phyloP scores from a whole-genome alignment of 2,113 vertebrate species.

The Gallinago jamesoni region DNA sequence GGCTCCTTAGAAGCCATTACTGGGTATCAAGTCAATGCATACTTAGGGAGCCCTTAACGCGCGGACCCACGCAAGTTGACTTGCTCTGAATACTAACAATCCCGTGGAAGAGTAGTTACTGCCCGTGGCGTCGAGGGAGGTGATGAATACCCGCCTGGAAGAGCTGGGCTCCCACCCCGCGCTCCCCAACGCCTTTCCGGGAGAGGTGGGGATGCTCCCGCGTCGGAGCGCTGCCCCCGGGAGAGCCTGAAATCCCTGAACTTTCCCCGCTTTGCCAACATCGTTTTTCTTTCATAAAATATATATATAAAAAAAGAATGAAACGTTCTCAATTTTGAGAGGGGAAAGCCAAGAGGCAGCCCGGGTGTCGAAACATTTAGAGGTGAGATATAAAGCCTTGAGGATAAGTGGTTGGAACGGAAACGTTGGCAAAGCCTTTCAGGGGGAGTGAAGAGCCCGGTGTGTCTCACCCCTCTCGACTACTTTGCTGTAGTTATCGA shows the following conservation, averaged over 20 bases:
- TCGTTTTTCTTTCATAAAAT: conserved; percentile 40
- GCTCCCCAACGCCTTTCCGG: rapidly evolving
- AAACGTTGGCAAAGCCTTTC: neutral
- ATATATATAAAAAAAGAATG: neutral
- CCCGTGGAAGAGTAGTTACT: conserved; percentile 75
- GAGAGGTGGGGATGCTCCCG: neutral
- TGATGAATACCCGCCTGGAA: neutral
- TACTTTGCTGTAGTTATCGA: neutral
- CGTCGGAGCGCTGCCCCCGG: neutral
- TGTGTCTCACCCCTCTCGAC: neutral
- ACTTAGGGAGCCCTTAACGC: conserved; percentile 81
- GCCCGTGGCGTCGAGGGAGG: conserved; percentile 28
- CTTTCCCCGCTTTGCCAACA: neutral
- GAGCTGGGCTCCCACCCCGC: rapidly evolving
- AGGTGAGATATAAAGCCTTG: neutral
- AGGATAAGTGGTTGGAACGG: neutral
- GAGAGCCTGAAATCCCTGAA: neutral
- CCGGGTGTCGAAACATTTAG: neutral
- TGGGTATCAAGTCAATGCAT: conserved; percentile 84
- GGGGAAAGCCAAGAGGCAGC: neutral
- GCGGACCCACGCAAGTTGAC: conserved; percentile 76
- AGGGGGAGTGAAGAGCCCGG: neutral
- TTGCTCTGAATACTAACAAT: conserved; percentile 80
- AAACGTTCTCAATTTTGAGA: neutral
- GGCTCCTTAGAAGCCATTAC: conserved; percentile 84